phyloP scores from a whole-genome alignment of 2,797 vertebrate genomes.

The Macrochelys suwanniensis region DNA sequence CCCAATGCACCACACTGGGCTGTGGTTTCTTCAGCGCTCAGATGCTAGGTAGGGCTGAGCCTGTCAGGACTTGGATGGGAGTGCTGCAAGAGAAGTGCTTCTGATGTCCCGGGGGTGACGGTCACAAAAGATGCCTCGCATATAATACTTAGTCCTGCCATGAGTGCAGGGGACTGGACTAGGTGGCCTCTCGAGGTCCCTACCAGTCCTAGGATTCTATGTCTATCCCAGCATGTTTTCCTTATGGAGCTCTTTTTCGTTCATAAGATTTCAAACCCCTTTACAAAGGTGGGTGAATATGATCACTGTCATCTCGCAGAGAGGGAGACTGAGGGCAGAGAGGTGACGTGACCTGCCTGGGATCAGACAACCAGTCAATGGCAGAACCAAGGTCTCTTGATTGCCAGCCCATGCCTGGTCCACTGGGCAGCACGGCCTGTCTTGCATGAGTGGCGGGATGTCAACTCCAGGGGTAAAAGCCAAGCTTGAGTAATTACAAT shows the following conservation, averaged over 20 bases:
- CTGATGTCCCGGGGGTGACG: not conserved
- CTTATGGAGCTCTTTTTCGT: not conserved
- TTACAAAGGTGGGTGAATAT: not conserved
- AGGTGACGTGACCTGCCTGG: not conserved
- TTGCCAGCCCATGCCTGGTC: not conserved
- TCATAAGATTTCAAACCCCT: conserved; percentile 39
- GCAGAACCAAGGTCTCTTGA: conserved; percentile 36
- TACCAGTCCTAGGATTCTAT: not conserved
- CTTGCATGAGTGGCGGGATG: not conserved
- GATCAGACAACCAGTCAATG: conserved; percentile 21
- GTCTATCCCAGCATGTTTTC: conserved; percentile 11
- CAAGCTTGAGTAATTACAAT: not conserved
- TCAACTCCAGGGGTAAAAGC: not conserved
- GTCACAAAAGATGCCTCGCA: not conserved
- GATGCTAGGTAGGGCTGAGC: not conserved
- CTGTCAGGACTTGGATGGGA: conserved; percentile 22
- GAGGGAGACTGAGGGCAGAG: not conserved
- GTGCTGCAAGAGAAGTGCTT: not conserved
- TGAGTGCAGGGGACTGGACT: too few relatives aligned
- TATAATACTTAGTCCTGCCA: not conserved
- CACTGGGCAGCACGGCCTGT: not conserved
- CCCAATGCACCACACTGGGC: not conserved
- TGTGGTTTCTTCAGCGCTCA: not conserved
- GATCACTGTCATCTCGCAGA: conserved; percentile 26
- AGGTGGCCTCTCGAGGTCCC: not conserved